Evolutionary conservation across 2,113 vertebrate species (phyloP).

Genomic region (Tonatia bakeri): DNA sequence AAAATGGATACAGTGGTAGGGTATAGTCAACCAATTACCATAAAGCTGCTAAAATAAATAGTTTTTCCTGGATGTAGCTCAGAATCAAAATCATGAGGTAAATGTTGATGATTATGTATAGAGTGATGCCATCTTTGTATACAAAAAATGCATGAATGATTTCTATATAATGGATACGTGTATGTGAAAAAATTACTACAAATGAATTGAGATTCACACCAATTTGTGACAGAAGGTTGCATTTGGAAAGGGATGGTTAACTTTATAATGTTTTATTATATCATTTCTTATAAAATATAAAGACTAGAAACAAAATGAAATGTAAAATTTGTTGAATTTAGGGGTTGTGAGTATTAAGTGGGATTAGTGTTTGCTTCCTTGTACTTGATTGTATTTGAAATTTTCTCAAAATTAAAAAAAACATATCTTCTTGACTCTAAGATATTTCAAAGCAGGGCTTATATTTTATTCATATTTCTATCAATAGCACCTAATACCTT

Average conservation of each 20-base stretch:
- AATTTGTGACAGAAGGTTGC: background rate
- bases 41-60: slow-evolving; percentile 7
- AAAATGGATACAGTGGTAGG: background rate
- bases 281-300: background rate
- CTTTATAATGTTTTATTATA: background rate
- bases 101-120: background rate
- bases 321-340: background rate
- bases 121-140: background rate
- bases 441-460: background rate
- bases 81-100: background rate
- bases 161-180: background rate
- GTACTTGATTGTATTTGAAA: background rate
- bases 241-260: background rate
- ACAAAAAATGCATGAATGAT: background rate
- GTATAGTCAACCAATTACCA: background rate
- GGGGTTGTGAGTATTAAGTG: background rate
- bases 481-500: background rate
- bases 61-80: background rate
- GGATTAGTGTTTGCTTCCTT: background rate
- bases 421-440: background rate
- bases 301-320: background rate
- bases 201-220: background rate
- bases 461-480: background rate
- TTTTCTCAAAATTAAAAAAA: background rate
- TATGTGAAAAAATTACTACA: background rate